These are phyloP conservation scores for Ectemnius continuus DNA, from an alignment of 2,888 invertebrate genomes.

Conservation along the genomic window DNA sequence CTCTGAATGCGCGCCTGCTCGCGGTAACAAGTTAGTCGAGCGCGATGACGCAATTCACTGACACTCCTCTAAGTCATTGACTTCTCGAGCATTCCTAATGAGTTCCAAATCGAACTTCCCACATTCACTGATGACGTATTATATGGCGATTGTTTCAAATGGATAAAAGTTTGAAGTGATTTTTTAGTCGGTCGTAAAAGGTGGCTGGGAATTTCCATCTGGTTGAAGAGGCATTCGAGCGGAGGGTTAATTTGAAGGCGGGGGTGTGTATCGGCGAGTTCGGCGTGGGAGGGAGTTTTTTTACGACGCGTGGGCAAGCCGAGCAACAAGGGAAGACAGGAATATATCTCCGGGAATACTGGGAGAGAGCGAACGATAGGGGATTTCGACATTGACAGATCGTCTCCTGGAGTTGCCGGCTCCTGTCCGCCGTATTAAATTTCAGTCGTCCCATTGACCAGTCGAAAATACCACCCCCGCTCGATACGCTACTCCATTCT, in stretches of 20 bases:
- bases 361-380: constrained; percentile 27
- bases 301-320: not conserved
- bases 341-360: constrained; percentile 14
- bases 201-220: too few species aligned
- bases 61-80: too few species aligned
- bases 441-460: constrained; percentile 48
- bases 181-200: too few species aligned
- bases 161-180: too few species aligned
- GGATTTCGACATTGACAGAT: constrained; percentile 61
- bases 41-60: too few species aligned
- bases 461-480: constrained; percentile 37
- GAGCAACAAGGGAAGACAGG: constrained; percentile 28
- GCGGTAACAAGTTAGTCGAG: too few species aligned
- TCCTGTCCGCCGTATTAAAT: constrained; percentile 54
- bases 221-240: too few species aligned
- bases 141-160: too few species aligned
- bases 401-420: constrained; percentile 49
- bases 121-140: too few species aligned
- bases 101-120: too few species aligned
- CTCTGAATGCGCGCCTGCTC: too few species aligned
- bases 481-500: constrained; percentile 26
- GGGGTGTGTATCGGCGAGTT: constrained; percentile 14
- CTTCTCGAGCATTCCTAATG: too few species aligned
- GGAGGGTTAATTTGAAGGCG: constrained; percentile 2
- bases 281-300: not conserved